A percentile compares a stretch with the other conserved stretches of the same genome.
These are phyloP conservation scores for Eriocheir sinensis DNA, from an alignment of 1,140 invertebrate genomes.

Conservation along the genomic window DNA sequence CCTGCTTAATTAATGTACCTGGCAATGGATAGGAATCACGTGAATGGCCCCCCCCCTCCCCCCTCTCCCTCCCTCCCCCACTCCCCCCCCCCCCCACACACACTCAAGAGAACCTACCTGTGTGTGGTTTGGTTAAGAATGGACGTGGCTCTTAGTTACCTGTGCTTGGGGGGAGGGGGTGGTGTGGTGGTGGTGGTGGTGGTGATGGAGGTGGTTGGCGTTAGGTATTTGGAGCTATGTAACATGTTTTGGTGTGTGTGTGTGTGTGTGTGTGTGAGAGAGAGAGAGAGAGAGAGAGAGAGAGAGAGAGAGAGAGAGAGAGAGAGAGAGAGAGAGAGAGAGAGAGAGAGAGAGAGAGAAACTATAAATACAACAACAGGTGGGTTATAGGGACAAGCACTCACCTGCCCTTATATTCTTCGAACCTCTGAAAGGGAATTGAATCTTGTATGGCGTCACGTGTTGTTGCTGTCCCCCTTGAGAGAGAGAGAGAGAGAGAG, in stretches of 20 bases:
- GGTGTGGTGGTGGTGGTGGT: no score
- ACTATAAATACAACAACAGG: neutral
- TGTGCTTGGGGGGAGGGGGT: no score
- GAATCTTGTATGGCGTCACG: neutral
- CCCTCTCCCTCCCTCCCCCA: conserved; percentile 18
- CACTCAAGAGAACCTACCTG: neutral
- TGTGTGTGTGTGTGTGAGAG: conserved; percentile 13
- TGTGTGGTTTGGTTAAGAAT: neutral
- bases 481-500: no score
- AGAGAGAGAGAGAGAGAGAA: neutral
- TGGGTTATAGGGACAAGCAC: no score
- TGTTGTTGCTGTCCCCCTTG: no score
- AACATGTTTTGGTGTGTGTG: neutral
- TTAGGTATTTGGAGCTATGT: neutral
- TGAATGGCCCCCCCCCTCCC: no score
- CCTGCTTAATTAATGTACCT: neutral
- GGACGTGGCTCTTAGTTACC: no score
- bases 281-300: conserved; percentile 4
- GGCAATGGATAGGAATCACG: no score
- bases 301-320: conserved; percentile 4
- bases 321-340: neutral
- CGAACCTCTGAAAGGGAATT: neutral
- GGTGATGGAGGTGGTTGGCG: neutral
- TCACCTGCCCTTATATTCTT: neutral
- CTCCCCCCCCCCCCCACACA: neutral